Evolutionary conservation across 2,888 invertebrate genomes (phyloP), one percentile per base, ranked within the genome.

Genomic region (Gisinianus flammeolus): DNA sequence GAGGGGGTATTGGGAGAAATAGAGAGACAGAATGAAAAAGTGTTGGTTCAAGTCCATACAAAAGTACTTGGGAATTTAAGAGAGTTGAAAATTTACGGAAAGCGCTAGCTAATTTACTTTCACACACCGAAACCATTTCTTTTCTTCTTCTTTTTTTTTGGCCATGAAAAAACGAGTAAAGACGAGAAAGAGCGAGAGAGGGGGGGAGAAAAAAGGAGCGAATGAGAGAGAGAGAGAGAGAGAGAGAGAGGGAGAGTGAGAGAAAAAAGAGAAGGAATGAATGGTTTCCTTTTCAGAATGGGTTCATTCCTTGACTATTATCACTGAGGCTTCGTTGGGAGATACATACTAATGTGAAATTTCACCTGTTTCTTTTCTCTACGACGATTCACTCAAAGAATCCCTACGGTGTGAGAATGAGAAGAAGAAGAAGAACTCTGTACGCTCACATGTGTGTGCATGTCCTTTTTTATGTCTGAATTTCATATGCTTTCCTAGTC

Each of bases 321-420:
- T 62, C 62, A 62, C 62, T 62, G 19, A 44, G 44, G 44, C 19
- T 44, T 26, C 62, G 28, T 62, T n/a, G n/a, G 62, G 62, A 62
- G 62, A 62, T 62, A 62, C 62, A 62, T 62, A 62, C 62, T 26
- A 62, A 62, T 62, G 62, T 26, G 26, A 26, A 62, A 62, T 62
- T 62, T 62, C 62, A 62, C 62, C 62, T 62, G 62, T 26, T 26
- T 8, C 26, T 26, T 16, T 28, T 62, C 26, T 26, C 6, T 26
- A n/a, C 58, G 24, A 10, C n/a, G n/a, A 58, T 24, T 22, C 58
- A 58, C 4, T 58, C n/a, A 6, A 24, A 58, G 58, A 58, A 24
- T 8, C 24, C 58, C 58, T 22, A 24, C 58, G 44, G 44, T 58
- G 58, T n/a, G 58, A 24, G 58, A 58, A 58, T n/a, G 22, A 22